Evolutionary conservation across 2,888 invertebrate genomes (phyloP), one percentile per base, ranked within the genome.

Genomic region (Villa cingulata): DNA sequence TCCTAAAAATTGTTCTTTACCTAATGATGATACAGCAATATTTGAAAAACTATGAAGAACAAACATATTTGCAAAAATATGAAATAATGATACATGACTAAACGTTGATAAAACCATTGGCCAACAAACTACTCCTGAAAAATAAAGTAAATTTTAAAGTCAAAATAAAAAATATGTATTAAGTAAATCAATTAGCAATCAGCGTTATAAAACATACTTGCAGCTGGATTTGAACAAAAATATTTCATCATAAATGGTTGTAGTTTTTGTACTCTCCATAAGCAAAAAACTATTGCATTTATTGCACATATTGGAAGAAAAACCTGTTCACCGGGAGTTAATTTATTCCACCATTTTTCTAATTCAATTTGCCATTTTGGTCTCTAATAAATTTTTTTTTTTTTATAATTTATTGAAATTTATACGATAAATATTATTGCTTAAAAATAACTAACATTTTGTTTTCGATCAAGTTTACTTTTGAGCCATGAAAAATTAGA

Each of bases 81-180:
- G 97, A 53, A 90, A 70, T 36, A 80, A 68, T 2, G 86, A 86
- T 60, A 85, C 83, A 66, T 97, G 97, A 60, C 95, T 96, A 70
- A 97, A 97, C 32, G 86, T 86, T n/a, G 91, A 91, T 5, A 95
- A 70, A 44, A 95, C 63, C 91, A 96, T 91, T 4, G 96, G 90
- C 70, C 83, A 75, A 65, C 87, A 90, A 43, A 81, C 72, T 53
- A 76, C 75, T 61, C 74, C 85, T 87, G 66, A 39, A 72, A 71
- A 59, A 23, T 56, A 53, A 54, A 51, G 43, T 53, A 55, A 43
- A 39, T 20, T 19, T 17, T n/a, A 46, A 3, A 10, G 7, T 32
- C 2, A 36, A 32, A 43, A 19, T 43, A 19, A 27, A 29, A 17
- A 15, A 10, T 17, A 36, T n/a, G n/a, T n/a, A n/a, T n/a, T n/a